A percentile compares a stretch with the other conserved stretches of the same genome.
These are phyloP conservation scores for Tenualosa thibaudeaui DNA, from an alignment of 2,797 vertebrate genomes.

Conservation along the genomic window DNA sequence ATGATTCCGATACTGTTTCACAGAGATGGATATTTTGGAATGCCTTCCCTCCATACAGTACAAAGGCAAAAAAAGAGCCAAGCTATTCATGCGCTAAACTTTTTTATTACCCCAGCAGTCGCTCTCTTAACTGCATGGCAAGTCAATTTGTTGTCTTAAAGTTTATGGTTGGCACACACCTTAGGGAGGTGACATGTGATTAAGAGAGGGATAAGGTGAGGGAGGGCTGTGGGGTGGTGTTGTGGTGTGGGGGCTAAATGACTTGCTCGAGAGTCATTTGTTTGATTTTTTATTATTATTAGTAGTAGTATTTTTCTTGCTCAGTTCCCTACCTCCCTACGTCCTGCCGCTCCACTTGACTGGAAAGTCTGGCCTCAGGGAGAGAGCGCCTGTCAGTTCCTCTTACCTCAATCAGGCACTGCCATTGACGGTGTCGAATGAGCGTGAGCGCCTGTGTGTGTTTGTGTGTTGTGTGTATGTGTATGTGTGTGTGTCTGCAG, in stretches of 20 bases:
- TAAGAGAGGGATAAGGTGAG: neutral
- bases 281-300: slow-evolving; percentile 47
- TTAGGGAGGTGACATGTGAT: slow-evolving; percentile 36
- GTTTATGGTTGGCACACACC: slow-evolving; percentile 24
- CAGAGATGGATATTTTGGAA: slow-evolving; percentile 17
- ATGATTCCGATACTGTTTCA: slow-evolving; percentile 18
- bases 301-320: slow-evolving; percentile 7
- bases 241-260: slow-evolving; percentile 72
- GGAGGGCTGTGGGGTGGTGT: neutral
- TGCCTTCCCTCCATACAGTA: neutral
- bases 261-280: slow-evolving; percentile 92
- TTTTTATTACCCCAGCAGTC: neutral
- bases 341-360: slow-evolving; percentile 89
- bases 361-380: slow-evolving; percentile 90
- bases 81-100: neutral
- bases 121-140: neutral
- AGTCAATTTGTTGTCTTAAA: neutral
- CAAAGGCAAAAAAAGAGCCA: neutral
- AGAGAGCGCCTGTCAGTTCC: slow-evolving; percentile 90
- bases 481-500: neutral
- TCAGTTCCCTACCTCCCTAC: slow-evolving; percentile 54
- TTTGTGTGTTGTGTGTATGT: neutral
- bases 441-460: slow-evolving; percentile 59
- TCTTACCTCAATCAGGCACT: slow-evolving; percentile 89
- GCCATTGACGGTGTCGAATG: slow-evolving; percentile 81